Evolutionary conservation across 2,797 vertebrate genomes (phyloP), one percentile per base, ranked within the genome.

Genomic region (Gephyroberyx darwinii): DNA sequence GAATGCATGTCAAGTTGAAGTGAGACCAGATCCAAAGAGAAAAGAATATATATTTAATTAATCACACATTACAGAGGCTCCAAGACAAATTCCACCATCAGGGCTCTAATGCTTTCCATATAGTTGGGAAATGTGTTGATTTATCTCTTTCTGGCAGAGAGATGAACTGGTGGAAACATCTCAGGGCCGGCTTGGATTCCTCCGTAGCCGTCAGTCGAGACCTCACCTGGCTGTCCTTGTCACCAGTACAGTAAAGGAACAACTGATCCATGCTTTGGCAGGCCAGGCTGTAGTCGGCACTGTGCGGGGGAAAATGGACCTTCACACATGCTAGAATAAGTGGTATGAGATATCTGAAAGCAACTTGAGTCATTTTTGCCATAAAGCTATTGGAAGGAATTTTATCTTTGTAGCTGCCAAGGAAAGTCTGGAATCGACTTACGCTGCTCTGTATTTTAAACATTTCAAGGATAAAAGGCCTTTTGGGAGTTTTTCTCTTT

Each of bases 11-110:
- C 5, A 60, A 70, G 61, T 70, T 64, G 56, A 83, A 71, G 60
- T 9, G 60, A 66, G 54, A 62, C 58, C 10, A n/a, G 54, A 64
- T 71, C 37, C 54, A 72, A 72, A 59, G 52, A 60, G 55, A 62
- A 68, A 63, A 62, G 9, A 75, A 55, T 65, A 80, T 59, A 60
- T 70, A 33, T 77, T 75, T 88, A 78, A 87, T 88, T 80, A 84
- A 86, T 83, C 60, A 17, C 79, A 88, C 70, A 79, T 85, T 79
- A 74, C 52, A 60, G 17, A 66, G 67, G 66, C 68, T 77, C 62
- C 1, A 39, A 76, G 56, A 73, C 67, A 71, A 64, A 69, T 56
- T 72, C 67, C 47, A 20, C 65, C 54, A 67, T 71, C 55, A 53
- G 17, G 54, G 37, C 20, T 37, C 48, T 63, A 63, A 81, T 84